These are phyloP conservation scores for Brevimyrus niger DNA, from an alignment of 2,113 vertebrate species.

Conservation along the genomic window DNA sequence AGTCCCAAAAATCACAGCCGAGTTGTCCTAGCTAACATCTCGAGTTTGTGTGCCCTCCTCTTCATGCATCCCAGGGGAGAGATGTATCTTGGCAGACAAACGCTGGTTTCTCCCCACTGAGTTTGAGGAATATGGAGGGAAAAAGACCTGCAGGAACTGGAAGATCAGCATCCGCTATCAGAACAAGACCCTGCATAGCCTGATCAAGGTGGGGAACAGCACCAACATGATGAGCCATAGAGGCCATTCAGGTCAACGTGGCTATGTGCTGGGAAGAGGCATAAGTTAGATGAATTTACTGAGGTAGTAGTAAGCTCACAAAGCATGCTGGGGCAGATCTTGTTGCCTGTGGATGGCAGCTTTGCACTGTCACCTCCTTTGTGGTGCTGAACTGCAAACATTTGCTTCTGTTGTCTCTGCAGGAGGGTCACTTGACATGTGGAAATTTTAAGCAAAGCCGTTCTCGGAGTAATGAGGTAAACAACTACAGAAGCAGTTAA, in stretches of 20 bases:
- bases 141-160: conserved; percentile 44
- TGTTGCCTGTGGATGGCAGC: not conserved
- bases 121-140: conserved; percentile 50
- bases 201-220: conserved; percentile 42
- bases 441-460: not conserved
- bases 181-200: conserved; percentile 32
- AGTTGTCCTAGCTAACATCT: not conserved
- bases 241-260: not conserved
- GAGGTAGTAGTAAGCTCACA: not conserved
- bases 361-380: not conserved
- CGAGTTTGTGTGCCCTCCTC: not conserved
- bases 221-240: not conserved
- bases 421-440: not conserved
- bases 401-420: not conserved
- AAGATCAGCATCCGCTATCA: conserved; percentile 46
- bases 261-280: not conserved
- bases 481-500: not conserved
- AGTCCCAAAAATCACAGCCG: not conserved
- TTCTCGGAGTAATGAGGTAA: not conserved
- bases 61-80: conserved; percentile 36
- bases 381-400: not conserved
- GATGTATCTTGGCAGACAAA: conserved; percentile 33
- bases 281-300: not conserved
- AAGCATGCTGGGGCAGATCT: not conserved
- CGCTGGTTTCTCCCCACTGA: conserved; percentile 42